These are phyloP conservation scores for Venustaconcha ellipsiformis DNA, from an alignment of 1,140 invertebrate species.

Conservation along the genomic window DNA sequence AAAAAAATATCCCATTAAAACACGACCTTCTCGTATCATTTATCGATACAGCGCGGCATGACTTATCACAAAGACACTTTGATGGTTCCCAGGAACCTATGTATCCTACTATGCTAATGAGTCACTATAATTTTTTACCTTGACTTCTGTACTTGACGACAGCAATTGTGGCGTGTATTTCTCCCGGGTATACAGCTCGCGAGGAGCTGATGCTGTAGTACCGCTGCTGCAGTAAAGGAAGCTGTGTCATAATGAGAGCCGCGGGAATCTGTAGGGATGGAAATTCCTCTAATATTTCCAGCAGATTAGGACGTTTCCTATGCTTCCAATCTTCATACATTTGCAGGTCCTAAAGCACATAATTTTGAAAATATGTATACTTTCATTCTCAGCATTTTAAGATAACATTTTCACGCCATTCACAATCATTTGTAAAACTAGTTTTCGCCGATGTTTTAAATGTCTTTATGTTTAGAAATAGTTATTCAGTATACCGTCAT, in stretches of 20 bases:
- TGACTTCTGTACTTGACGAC: slow-evolving; percentile 89
- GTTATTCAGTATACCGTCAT: too few species aligned
- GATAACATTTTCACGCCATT: neutral
- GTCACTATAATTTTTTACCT: slow-evolving; percentile 70
- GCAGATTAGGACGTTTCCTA: slow-evolving; percentile 85
- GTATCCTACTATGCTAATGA: neutral
- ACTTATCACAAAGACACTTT: neutral
- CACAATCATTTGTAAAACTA: neutral
- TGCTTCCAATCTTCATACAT: slow-evolving; percentile 96
- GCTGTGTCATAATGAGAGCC: slow-evolving; percentile 84
- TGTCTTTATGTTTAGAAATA: too few species aligned
- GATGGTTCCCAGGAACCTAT: neutral
- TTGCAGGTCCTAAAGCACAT: slow-evolving; percentile 79
- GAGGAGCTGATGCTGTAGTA: slow-evolving; percentile 97
- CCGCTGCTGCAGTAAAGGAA: slow-evolving; percentile 90
- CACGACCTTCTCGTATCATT: too few species aligned
- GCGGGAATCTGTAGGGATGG: slow-evolving; percentile 85
- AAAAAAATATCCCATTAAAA: too few species aligned
- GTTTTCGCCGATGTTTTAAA: too few species aligned
- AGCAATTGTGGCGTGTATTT: slow-evolving; percentile 90
- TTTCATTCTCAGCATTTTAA: neutral
- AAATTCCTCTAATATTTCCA: slow-evolving; percentile 91
- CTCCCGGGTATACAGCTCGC: slow-evolving; percentile 79
- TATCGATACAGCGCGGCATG: neutral
- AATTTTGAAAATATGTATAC: neutral